Evolutionary conservation across 2,888 invertebrate species (phyloP).

Genomic region (Meganola albula): DNA sequence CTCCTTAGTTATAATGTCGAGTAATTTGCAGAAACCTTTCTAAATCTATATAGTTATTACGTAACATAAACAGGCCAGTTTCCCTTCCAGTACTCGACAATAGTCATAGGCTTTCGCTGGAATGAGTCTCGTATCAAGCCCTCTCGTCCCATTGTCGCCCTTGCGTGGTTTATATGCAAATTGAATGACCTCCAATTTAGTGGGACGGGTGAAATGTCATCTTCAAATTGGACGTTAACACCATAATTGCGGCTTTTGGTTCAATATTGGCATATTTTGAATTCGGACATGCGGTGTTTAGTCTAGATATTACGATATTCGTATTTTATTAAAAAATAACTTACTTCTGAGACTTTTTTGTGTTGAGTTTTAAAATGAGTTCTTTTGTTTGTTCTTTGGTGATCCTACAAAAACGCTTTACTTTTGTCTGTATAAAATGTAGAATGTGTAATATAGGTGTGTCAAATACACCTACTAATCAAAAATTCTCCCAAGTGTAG

Average conservation of each 20-base stretch:
- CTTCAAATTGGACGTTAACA: constrained; percentile 44
- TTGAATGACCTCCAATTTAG: constrained; percentile 64
- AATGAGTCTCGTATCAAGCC: constrained; percentile 32
- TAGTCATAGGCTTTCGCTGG: constrained; percentile 14
- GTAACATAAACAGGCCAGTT: constrained; percentile 20
- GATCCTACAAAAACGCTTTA: no score
- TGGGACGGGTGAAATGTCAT: constrained; percentile 44
- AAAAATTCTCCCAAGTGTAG: no score
- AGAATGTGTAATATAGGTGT: no score
- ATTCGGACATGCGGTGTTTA: constrained; percentile 22
- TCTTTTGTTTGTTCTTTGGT: no score
- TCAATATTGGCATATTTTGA: constrained; percentile 35
- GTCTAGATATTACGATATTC: constrained; percentile 13
- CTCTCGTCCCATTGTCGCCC: constrained; percentile 51
- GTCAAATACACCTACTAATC: no score
- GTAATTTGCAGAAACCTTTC: no score
- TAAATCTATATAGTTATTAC: constrained; percentile 10
- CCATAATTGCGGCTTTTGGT: constrained; percentile 37
- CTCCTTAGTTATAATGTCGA: no score
- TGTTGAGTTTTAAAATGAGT: no score
- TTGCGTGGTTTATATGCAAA: constrained; percentile 64
- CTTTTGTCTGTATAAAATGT: no score
- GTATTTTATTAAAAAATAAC: constrained; percentile 13
- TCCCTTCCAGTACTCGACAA: constrained; percentile 12
- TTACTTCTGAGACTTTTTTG: background rate